Conservation (phyloP, 2,797 vertebrate genomes). For the Spheniscus humboldti region DNA sequence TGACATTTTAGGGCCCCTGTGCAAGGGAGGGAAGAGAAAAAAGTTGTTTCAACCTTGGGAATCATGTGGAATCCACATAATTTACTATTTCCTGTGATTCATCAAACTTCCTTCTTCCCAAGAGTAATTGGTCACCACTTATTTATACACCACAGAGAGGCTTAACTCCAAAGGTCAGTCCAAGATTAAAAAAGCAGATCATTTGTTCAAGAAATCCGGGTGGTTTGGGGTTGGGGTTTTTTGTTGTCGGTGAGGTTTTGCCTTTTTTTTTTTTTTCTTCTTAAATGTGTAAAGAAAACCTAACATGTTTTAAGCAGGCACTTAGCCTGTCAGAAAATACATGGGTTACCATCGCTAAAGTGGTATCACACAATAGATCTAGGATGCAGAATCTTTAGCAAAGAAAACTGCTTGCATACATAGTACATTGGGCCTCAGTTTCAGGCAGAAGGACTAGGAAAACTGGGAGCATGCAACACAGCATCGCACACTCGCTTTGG, state of each 20-base stretch:
- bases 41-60: conserved; percentile 58
- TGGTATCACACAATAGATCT: rapidly evolving
- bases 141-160: conserved; percentile 40
- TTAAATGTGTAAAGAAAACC: background rate
- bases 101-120: conserved; percentile 73
- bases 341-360: rapidly evolving
- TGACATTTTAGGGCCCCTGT: conserved; percentile 28
- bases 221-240: background rate
- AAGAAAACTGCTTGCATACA: background rate
- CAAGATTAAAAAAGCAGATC: conserved; percentile 23
- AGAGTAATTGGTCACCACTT: conserved; percentile 59
- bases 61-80: conserved; percentile 69
- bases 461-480: background rate
- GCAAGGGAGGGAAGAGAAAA: background rate
- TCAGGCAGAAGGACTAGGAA: background rate
- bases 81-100: conserved; percentile 76
- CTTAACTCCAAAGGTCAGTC: conserved; percentile 46
- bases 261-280: too few species aligned
- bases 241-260: background rate
- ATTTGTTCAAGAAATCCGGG: conserved; percentile 6
- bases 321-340: background rate
- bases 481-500: background rate
- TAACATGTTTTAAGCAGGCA: background rate
- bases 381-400: background rate
- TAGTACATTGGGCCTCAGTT: rapidly evolving